Conservation (phyloP, 2,113 vertebrate species). For the Mandrillus leucophaeus region DNA sequence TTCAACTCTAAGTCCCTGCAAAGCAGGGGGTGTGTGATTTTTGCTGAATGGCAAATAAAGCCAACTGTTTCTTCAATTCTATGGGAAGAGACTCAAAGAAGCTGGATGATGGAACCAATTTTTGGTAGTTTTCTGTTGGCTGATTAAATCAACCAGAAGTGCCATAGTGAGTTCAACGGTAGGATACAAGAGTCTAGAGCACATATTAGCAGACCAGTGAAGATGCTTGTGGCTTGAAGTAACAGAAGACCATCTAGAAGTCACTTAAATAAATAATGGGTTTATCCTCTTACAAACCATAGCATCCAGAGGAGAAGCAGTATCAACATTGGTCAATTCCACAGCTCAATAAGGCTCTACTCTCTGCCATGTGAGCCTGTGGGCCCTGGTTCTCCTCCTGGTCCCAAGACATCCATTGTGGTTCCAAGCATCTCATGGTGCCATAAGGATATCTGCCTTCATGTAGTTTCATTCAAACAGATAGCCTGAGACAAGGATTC, state of each 20-base stretch:
- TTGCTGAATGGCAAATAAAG: not conserved
- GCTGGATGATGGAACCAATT: not conserved
- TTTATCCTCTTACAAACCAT: not conserved
- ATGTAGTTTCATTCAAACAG: not conserved
- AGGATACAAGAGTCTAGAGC: not conserved
- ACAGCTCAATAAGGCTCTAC: not conserved
- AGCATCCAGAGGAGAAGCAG: not conserved
- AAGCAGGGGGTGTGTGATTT: not conserved
- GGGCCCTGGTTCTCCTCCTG: too few relatives aligned
- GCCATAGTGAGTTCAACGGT: not conserved
- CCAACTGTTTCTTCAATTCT: not conserved
- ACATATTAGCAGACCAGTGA: fast-evolving
- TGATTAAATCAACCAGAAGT: not conserved
- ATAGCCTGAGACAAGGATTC: not conserved
- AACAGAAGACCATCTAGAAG: not conserved
- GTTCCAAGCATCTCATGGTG: not conserved
- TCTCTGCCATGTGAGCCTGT: not conserved
- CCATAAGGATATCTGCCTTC: too few relatives aligned
- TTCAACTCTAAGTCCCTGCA: not conserved
- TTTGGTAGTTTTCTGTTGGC: not conserved
- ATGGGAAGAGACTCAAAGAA: not conserved
- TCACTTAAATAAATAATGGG: not conserved
- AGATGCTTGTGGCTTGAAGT: not conserved
- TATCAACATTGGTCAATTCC: fast-evolving
- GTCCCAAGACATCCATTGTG: not conserved